Percentiles rank a stretch among this genome's conserved stretches.
phyloP scores from a whole-genome alignment of 2,113 vertebrate species.

The Meleagris gallopavo region DNA sequence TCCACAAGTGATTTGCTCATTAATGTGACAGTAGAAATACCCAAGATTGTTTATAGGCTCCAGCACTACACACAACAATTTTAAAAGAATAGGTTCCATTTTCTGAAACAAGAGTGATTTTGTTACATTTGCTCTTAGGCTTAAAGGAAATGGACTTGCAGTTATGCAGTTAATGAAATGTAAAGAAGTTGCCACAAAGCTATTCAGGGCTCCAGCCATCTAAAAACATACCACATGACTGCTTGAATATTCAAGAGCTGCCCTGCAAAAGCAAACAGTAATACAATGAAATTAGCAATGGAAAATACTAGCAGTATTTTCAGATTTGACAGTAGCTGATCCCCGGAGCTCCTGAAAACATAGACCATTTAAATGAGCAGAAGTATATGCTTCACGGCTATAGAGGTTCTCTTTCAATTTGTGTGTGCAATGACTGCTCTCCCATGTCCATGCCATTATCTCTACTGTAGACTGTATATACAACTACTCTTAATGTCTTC shows the following conservation, averaged over 20 bases:
- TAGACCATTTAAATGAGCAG: not conserved
- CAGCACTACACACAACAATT: not conserved
- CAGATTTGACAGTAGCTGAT: not conserved
- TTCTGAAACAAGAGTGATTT: not conserved
- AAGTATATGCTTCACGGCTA: not conserved
- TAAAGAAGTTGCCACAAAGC: not conserved
- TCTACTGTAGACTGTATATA: not conserved
- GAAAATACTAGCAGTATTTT: not conserved
- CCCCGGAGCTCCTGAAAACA: not conserved
- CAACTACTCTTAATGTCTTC: not conserved
- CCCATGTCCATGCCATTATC: not conserved
- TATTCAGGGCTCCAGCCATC: not conserved
- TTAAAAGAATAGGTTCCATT: not conserved
- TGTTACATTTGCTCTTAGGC: not conserved
- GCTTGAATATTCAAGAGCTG: not conserved
- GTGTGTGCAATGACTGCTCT: not conserved
- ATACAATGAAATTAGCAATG: not conserved
- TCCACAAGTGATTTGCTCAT: not conserved
- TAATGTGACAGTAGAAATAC: not conserved
- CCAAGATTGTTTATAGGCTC: not conserved
- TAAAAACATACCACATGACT: accelerated
- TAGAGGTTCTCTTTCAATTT: not conserved
- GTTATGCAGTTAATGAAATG: not conserved
- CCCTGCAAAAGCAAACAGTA: not conserved
- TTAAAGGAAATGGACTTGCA: not conserved